Evolutionary conservation across 2,888 invertebrate genomes (phyloP).

Genomic region (Poecilobothrus nobilitatus): DNA sequence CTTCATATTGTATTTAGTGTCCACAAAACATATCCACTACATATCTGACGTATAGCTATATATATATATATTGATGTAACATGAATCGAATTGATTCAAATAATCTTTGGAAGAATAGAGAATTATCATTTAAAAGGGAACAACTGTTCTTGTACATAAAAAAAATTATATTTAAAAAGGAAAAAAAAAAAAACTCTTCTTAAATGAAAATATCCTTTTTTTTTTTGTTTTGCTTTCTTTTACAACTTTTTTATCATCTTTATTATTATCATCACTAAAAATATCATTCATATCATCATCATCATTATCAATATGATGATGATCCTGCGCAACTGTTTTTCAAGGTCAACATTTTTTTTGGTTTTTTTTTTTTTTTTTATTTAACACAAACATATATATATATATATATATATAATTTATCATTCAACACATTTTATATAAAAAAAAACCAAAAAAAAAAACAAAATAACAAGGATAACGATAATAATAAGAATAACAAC

Average conservation of each 20-base stretch:
- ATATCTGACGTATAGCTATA: too few species aligned
- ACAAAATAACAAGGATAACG: too few species aligned
- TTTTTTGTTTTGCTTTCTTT: not conserved
- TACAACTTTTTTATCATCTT: not conserved
- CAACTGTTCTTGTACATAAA: too few species aligned
- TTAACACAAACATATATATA: not conserved
- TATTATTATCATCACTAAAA: too few species aligned
- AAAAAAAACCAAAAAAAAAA: not conserved
- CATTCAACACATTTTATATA: not conserved
- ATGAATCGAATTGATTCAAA: too few species aligned
- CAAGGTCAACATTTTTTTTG: not conserved
- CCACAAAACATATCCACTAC: too few species aligned
- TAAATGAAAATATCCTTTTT: slow-evolving; percentile 1
- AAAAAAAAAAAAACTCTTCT: not conserved
- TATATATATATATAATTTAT: not conserved
- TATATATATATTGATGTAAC: too few species aligned
- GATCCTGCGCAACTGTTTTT: slow-evolving; percentile 6
- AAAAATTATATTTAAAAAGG: too few species aligned
- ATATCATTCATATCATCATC: not conserved
- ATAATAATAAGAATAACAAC: not conserved
- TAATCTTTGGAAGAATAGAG: too few species aligned
- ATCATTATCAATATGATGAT: not conserved
- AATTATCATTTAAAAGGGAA: too few species aligned
- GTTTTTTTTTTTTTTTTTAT: not conserved
- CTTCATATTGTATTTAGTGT: too few species aligned